phyloP scores from a whole-genome alignment of 2,113 vertebrate species.

The Manacus vitellinus region DNA sequence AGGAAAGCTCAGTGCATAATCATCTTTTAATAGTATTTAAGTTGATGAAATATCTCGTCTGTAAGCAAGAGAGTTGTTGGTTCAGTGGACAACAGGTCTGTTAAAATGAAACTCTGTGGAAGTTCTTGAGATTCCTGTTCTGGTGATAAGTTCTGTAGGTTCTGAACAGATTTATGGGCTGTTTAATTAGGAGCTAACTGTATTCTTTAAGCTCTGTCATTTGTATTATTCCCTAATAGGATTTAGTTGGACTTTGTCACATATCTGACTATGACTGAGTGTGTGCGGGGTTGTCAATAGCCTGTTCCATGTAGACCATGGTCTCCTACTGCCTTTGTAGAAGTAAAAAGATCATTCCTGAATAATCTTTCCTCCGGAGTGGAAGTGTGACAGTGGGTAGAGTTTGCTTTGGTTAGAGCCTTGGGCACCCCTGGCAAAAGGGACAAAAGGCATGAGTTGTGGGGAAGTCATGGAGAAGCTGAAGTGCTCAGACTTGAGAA shows the following conservation, averaged over 20 bases:
- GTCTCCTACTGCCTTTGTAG: not conserved
- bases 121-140: slow-evolving; percentile 18
- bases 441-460: not conserved
- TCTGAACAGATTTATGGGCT: slow-evolving; percentile 31
- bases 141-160: not conserved
- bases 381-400: not conserved
- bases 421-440: not conserved
- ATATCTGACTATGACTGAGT: not conserved
- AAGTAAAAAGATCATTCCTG: not conserved
- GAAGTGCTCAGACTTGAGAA: not conserved
- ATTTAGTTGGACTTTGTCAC: slow-evolving; percentile 49
- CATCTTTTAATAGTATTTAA: slow-evolving; percentile 49
- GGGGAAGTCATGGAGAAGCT: not conserved
- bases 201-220: slow-evolving; percentile 50
- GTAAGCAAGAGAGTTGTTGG: not conserved
- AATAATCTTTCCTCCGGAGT: not conserved
- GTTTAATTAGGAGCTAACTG: slow-evolving; percentile 39
- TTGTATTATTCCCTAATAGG: slow-evolving; percentile 56
- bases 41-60: not conserved
- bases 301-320: not conserved
- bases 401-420: not conserved
- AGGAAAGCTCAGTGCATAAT: slow-evolving; percentile 60
- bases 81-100: slow-evolving; percentile 6
- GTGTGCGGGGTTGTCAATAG: not conserved
- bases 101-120: slow-evolving; percentile 8